Conservation (phyloP, 2,797 vertebrate genomes). For the Periparus ater region DNA sequence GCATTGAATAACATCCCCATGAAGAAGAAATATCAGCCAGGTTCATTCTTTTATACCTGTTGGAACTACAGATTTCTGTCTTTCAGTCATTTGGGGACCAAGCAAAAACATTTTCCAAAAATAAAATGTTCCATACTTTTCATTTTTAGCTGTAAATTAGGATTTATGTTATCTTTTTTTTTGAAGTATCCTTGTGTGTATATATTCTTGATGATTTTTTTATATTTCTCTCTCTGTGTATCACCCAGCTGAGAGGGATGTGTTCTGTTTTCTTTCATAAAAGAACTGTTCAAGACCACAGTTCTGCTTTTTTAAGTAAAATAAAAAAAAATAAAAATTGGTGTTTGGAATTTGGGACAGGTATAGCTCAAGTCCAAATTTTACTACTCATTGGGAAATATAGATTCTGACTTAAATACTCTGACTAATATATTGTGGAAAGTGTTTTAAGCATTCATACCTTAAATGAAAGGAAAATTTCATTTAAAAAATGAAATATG, state of each 20-base stretch:
- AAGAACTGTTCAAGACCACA: background rate
- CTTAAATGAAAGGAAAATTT: too few relatives aligned
- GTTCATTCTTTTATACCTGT: background rate
- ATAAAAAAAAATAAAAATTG: background rate
- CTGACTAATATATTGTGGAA: background rate
- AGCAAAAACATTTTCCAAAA: background rate
- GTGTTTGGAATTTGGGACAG: background rate
- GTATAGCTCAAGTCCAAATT: background rate
- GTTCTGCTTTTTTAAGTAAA: background rate
- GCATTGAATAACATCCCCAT: rapidly evolving
- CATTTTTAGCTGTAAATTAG: background rate
- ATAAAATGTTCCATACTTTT: background rate
- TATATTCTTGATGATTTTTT: background rate
- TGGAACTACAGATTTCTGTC: background rate
- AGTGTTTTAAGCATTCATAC: background rate
- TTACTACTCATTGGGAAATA: background rate
- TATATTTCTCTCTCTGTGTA: background rate
- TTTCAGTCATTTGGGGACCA: background rate
- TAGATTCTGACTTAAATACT: rapidly evolving
- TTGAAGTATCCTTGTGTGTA: background rate
- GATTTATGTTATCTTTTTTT: background rate
- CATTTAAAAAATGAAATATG: too few relatives aligned
- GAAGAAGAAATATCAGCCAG: background rate
- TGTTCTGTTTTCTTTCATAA: background rate
- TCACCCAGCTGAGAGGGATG: background rate